These are phyloP conservation scores for Umimayanthus kanabou DNA, from an alignment of 92 coral and sea anemone species.

Conservation along the genomic window DNA sequence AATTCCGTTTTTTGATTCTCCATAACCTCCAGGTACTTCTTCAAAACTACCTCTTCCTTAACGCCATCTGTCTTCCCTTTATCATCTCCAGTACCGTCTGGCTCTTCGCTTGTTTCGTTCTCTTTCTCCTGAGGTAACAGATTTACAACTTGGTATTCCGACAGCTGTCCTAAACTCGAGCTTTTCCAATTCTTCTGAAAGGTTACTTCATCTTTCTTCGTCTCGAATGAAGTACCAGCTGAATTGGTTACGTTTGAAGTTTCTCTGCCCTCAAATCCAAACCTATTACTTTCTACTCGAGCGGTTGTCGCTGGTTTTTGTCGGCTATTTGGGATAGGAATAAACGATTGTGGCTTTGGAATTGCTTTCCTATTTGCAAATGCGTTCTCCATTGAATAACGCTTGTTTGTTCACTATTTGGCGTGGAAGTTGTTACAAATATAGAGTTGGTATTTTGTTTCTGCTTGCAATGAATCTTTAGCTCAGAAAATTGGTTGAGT, in stretches of 20 bases:
- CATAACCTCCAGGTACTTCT: not conserved
- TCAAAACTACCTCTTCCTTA: not conserved
- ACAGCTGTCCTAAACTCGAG: constrained; percentile 33
- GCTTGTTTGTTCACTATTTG: not conserved
- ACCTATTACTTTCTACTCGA: constrained; percentile 23
- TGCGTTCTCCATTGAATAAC: constrained; percentile 5
- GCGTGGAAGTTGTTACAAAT: not conserved
- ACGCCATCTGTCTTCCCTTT: not conserved
- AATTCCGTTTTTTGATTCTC: constrained; percentile 3
- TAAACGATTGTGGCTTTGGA: constrained; percentile 18
- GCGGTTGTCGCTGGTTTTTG: constrained; percentile 26
- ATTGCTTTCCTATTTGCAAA: not conserved
- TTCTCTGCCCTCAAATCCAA: constrained; percentile 19
- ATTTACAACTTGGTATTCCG: constrained; percentile 21
- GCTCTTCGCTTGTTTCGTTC: not conserved
- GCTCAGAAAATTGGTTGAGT: not conserved
- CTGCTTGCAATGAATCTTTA: not conserved
- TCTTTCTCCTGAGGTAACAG: constrained; percentile 8
- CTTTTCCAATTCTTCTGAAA: not conserved
- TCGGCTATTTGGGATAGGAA: constrained; percentile 33
- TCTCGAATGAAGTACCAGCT: not conserved
- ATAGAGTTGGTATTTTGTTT: not conserved
- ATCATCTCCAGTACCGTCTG: not conserved
- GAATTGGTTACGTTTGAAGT: not conserved
- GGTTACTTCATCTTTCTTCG: not conserved